Conservation (phyloP, 2,797 vertebrate species). For the Crenichthys baileyi region DNA sequence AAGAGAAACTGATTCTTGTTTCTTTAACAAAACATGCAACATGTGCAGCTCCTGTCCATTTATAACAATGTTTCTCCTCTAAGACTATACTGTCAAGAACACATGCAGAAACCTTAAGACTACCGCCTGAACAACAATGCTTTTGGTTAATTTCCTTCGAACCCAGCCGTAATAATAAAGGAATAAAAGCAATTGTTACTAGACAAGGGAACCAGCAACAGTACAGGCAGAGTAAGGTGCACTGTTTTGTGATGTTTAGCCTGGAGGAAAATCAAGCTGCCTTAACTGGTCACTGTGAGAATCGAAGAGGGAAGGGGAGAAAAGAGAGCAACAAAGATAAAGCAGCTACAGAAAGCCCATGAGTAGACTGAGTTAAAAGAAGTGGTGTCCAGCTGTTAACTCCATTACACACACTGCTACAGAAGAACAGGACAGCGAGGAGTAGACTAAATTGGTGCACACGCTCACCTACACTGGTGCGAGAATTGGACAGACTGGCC, state of each 20-base stretch:
- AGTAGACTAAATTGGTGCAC: constrained; percentile 64
- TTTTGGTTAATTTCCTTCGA: neutral
- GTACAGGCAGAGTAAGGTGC: constrained; percentile 13
- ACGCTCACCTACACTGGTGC: constrained; percentile 53
- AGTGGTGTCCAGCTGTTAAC: constrained; percentile 79
- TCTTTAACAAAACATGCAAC: neutral
- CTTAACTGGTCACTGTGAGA: constrained; percentile 41
- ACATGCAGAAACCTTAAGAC: neutral
- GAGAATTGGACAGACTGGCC: constrained; percentile 60
- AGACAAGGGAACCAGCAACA: constrained; percentile 8
- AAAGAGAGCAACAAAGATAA: constrained; percentile 17
- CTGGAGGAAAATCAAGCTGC: constrained; percentile 36
- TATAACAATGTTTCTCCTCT: neutral
- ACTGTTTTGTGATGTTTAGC: constrained; percentile 27
- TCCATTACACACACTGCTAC: constrained; percentile 75
- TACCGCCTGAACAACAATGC: neutral
- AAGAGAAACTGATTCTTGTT: neutral
- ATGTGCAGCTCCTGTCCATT: no score
- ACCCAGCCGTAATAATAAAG: neutral
- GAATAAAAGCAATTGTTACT: neutral
- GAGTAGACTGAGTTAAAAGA: constrained; percentile 62
- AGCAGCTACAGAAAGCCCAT: constrained; percentile 45
- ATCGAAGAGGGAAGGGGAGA: constrained; percentile 16
- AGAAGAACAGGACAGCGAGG: constrained; percentile 68
- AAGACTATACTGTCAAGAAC: neutral